Evolutionary conservation across 2,888 invertebrate species (phyloP).

Genomic region (Archips crataeganus): DNA sequence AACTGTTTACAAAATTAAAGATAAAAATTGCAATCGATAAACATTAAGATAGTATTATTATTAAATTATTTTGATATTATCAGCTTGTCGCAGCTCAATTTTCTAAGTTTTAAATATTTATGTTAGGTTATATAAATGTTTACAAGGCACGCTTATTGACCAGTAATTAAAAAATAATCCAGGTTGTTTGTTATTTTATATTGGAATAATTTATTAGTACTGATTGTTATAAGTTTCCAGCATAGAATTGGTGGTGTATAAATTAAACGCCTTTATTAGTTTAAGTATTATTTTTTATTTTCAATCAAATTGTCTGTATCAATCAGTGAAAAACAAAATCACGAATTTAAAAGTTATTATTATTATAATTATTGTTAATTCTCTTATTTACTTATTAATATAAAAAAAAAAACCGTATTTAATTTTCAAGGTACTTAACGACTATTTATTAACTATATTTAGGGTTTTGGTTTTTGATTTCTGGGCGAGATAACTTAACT

Average conservation of each 20-base stretch:
- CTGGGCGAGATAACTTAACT: background rate
- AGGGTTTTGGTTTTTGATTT: slow-evolving; percentile 1
- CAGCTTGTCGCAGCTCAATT: background rate
- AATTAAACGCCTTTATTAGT: background rate
- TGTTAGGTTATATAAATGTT: no score
- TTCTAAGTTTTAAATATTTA: background rate
- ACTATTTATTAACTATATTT: background rate
- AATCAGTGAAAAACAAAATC: background rate
- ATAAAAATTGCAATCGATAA: no score
- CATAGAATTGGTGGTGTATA: background rate
- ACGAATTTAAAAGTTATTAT: background rate
- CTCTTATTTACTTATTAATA: background rate
- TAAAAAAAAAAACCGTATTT: background rate
- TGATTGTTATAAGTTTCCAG: background rate
- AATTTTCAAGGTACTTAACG: background rate
- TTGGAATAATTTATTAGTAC: background rate
- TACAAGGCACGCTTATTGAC: background rate
- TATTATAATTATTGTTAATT: background rate
- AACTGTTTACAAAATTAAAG: no score
- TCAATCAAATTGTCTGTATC: background rate
- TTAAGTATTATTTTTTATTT: background rate
- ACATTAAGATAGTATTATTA: no score
- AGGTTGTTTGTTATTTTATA: slow-evolving; percentile 4
- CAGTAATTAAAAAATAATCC: background rate
- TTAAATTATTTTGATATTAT: background rate